Base-by-base conservation (phyloP, 2,888 invertebrate species). In the Carabus problematicus region DNA sequence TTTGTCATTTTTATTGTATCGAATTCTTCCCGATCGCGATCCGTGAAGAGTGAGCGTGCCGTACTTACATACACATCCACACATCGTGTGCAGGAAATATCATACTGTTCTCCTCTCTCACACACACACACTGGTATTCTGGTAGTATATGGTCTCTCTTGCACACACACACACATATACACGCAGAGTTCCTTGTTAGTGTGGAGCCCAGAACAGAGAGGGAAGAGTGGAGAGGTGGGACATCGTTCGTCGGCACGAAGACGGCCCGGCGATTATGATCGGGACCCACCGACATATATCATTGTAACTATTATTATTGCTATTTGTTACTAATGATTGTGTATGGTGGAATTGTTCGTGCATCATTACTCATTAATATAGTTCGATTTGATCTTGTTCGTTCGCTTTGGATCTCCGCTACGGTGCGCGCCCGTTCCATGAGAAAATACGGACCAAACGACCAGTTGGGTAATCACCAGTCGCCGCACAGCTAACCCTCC, bases 321-420 rank as follows among this genome's bases (percentile, higher is more conserved):
- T 81, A 81, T 81, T 81, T 81, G 80, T 81, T 81, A 82, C 81
- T 81, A 82, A 82, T 82, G 82, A 81, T 80, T 81, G 80, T 81
- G 80, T 81, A 80, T 81, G 81, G 79, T 79, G 79, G 81, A 79
- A 79, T 81, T 80, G 78, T 80, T 81, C 82, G 82, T 81, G 81
- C 81, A 81, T 81, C 81, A 80, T 81, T 82, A 81, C 81, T 81
- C 82, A 82, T 82, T 82, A 82, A 81, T 82, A 81, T 79, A 78
- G 80, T 81, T 80, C 80, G 81, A 81, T 81, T 77, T 76, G 80
- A 82, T 82, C 82, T 79, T 73, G 74, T 75, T 70, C 72, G 29
- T 29, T 74, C 75, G 75, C n/a, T 12, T 42, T 18, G 19, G 47
- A 52, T 47, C 12, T 47, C 12, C 47, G 47, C 7, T 47, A 11